phyloP scores from a whole-genome alignment of 2,797 vertebrate genomes.

The Jordanella pulchra region DNA sequence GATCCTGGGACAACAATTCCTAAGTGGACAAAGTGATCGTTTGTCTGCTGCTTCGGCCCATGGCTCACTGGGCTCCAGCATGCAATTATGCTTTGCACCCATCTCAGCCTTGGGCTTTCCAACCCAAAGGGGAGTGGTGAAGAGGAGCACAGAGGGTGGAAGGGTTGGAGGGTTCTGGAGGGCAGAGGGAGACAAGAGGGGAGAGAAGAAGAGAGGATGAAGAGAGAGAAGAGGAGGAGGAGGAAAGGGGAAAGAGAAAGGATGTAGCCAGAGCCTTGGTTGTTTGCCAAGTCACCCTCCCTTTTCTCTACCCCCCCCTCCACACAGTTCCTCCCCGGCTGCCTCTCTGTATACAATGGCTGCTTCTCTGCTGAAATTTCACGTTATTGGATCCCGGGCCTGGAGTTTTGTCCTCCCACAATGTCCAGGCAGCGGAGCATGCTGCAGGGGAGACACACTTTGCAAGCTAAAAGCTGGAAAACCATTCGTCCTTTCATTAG shows the following conservation, averaged over 20 bases:
- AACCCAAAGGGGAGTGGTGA: constrained; percentile 61
- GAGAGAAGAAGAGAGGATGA: constrained; percentile 53
- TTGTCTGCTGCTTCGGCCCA: constrained; percentile 75
- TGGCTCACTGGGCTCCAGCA: constrained; percentile 72
- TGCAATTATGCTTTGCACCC: constrained; percentile 77
- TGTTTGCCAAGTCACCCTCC: constrained; percentile 80
- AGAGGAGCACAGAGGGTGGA: constrained; percentile 34
- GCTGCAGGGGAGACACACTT: constrained; percentile 84
- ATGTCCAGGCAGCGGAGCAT: constrained; percentile 85
- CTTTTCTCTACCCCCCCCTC: constrained; percentile 66
- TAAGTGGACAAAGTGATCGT: constrained; percentile 80
- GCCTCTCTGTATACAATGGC: constrained; percentile 81
- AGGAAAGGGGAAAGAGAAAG: constrained; percentile 73
- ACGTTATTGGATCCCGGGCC: constrained; percentile 85
- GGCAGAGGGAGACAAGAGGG: constrained; percentile 25
- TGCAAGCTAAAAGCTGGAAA: constrained; percentile 86
- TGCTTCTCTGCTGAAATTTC: constrained; percentile 86
- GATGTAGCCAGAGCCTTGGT: constrained; percentile 83
- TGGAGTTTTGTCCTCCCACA: constrained; percentile 86
- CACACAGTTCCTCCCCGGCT: constrained; percentile 72
- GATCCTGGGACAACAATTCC: constrained; percentile 83
- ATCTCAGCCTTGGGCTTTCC: constrained; percentile 73
- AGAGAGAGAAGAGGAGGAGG: constrained; percentile 55
- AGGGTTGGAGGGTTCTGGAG: constrained; percentile 2
- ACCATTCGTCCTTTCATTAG: constrained; percentile 85